phyloP scores from a whole-genome alignment of 64 coral and sea anemone species.

The Astreopora myriophthalma region DNA sequence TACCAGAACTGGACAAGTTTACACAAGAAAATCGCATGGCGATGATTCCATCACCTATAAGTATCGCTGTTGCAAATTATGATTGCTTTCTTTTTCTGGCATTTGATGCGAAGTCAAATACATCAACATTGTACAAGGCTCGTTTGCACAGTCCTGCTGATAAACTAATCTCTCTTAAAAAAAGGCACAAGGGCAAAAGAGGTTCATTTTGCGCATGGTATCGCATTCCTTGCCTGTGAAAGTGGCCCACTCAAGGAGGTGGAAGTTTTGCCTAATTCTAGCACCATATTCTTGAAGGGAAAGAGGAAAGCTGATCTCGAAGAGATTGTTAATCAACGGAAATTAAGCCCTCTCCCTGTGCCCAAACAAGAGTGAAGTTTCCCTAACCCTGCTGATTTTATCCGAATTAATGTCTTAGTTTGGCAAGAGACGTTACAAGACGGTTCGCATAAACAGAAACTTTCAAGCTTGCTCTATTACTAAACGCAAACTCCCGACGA shows the following conservation, averaged over 20 bases:
- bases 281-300: constrained; percentile 37
- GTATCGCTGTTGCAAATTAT: constrained; percentile 47
- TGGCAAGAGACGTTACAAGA: too few species aligned
- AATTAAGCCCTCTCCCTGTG: too few species aligned
- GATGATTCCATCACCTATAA: constrained; percentile 73
- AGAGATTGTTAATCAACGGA: constrained; percentile 45
- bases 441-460: too few species aligned
- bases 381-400: too few species aligned
- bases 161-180: constrained; percentile 45
- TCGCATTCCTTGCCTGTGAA: constrained; percentile 56
- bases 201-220: constrained; percentile 56
- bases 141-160: constrained; percentile 72
- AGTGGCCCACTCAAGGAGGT: constrained; percentile 59
- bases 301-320: constrained; percentile 63
- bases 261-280: constrained; percentile 60
- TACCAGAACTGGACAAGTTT: constrained; percentile 73
- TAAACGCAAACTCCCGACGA: too few species aligned
- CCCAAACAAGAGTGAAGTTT: not conserved
- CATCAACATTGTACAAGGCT: constrained; percentile 60
- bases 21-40: constrained; percentile 56
- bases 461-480: too few species aligned
- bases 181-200: constrained; percentile 60
- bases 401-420: too few species aligned
- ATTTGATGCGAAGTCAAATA: constrained; percentile 47
- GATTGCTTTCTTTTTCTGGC: constrained; percentile 63